Evolutionary conservation across 2,113 vertebrate species (phyloP).

Genomic region (Eonycteris spelaea): DNA sequence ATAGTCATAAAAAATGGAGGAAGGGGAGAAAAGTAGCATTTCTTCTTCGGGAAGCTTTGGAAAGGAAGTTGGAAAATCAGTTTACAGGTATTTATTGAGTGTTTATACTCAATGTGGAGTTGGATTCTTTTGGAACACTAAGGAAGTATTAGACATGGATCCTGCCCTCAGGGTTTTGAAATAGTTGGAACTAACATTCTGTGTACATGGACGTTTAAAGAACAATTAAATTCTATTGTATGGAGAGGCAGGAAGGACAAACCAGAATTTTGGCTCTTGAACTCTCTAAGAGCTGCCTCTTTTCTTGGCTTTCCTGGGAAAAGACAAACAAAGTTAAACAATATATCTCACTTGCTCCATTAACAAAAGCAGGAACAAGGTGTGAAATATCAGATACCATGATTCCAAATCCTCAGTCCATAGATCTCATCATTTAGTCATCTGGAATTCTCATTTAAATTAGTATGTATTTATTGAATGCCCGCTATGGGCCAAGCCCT

Average conservation of each 20-base stretch:
- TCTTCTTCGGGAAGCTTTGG: neutral
- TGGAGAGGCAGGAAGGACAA: conserved; percentile 54
- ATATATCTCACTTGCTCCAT: conserved; percentile 4
- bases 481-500: neutral
- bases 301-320: conserved; percentile 57
- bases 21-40: neutral
- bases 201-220: neutral
- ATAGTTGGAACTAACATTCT: neutral
- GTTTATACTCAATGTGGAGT: neutral
- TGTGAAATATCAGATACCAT: conserved; percentile 1
- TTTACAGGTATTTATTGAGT: neutral
- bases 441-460: conserved; percentile 33
- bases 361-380: conserved; percentile 67
- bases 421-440: neutral
- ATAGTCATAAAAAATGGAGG: neutral
- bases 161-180: neutral
- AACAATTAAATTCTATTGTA: conserved; percentile 32
- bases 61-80: neutral
- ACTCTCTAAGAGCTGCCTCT: conserved; percentile 28
- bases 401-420: neutral
- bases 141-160: neutral
- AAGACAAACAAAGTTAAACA: conserved; percentile 60
- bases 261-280: conserved; percentile 24
- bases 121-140: neutral
- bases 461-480: neutral